Evolutionary conservation across 2,113 vertebrate species (phyloP), one percentile per base, ranked within the genome.

Genomic region (Meriones unguiculatus): DNA sequence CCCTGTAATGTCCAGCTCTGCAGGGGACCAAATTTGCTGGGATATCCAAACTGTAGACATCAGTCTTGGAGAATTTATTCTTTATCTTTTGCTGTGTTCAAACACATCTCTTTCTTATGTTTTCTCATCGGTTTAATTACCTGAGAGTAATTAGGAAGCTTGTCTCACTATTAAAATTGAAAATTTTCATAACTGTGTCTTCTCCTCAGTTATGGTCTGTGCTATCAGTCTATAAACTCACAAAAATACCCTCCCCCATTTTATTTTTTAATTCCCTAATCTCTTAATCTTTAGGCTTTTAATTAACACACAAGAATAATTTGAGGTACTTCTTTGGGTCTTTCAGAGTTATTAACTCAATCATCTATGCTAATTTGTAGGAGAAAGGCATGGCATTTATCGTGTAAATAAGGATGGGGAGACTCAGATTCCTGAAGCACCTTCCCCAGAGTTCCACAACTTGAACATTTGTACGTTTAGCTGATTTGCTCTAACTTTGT

Each of bases 51-150:
- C 32, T 85, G 20, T 57, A 57, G 54, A 72, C 59, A 52, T 92
- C 52, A 22, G 32, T 78, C 32, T 72, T 72, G 10, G 41, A 9
- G 65, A 90, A 72, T 59, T 92, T 59, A 90, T 67, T 86, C 25
- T 5, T 90, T 73, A 28, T 35, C 57, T 15, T 86, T 95, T 32
- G 81, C 14, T 94, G 91, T 87, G 54, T 86, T 94, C 57, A 75
- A 12, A 50, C 12, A 41, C 35, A 65, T 94, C 81, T 88, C 57
- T 77, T 86, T 92, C 64, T 85, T 87, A 46, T 84, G 91, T 95
- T 85, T 28, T 78, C n/a, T 82, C 73, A 78, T 73, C 50, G 91
- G 24, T 73, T 65, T 90, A 84, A 95, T 95, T 95, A 96, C 9
- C 80, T 80, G 89, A 5, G 64, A 28, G 38, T 73, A 65, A 95